A percentile compares a stretch with the other conserved stretches of the same genome.
These are phyloP conservation scores for Poecilia gillii DNA, from an alignment of 2,797 vertebrate genomes.

Conservation along the genomic window DNA sequence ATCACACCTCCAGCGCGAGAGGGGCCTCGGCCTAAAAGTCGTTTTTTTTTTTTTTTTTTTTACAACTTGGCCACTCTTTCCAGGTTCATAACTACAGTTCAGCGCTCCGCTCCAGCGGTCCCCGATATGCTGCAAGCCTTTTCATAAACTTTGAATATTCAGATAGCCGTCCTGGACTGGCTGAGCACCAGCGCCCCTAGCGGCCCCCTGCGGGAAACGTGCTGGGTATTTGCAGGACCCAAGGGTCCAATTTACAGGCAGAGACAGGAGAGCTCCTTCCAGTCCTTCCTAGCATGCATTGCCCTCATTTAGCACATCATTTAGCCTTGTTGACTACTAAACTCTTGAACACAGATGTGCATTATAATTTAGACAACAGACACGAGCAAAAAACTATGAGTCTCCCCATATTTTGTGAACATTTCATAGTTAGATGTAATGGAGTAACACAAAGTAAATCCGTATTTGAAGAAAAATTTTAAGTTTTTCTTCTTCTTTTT, in stretches of 20 bases:
- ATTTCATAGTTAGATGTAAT: background rate
- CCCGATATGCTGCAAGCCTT: slow-evolving; percentile 46
- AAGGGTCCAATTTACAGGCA: slow-evolving; percentile 66
- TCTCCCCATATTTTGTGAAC: background rate
- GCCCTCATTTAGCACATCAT: slow-evolving; percentile 59
- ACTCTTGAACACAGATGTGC: slow-evolving; percentile 34
- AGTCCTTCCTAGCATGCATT: slow-evolving; percentile 43
- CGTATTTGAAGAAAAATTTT: too few relatives aligned
- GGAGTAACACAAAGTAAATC: too few relatives aligned
- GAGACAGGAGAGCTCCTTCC: slow-evolving; percentile 13
- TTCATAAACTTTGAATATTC: slow-evolving; percentile 72
- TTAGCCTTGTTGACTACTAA: slow-evolving; percentile 45
- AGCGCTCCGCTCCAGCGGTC: slow-evolving; percentile 15
- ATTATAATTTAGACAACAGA: background rate
- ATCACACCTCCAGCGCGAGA: slow-evolving; percentile 11
- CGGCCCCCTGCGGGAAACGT: slow-evolving; percentile 32
- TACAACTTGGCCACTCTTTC: slow-evolving; percentile 26
- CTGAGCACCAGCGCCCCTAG: slow-evolving; percentile 67
- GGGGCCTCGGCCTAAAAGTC: slow-evolving; percentile 8
- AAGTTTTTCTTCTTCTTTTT: too few relatives aligned
- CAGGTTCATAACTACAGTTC: slow-evolving; percentile 13
- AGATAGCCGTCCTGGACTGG: slow-evolving; percentile 30
- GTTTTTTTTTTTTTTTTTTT: background rate
- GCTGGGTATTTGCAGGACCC: slow-evolving; percentile 41
- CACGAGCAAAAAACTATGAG: background rate